Base-by-base conservation (phyloP, 2,888 invertebrate genomes). In the Orthosia incerta region DNA sequence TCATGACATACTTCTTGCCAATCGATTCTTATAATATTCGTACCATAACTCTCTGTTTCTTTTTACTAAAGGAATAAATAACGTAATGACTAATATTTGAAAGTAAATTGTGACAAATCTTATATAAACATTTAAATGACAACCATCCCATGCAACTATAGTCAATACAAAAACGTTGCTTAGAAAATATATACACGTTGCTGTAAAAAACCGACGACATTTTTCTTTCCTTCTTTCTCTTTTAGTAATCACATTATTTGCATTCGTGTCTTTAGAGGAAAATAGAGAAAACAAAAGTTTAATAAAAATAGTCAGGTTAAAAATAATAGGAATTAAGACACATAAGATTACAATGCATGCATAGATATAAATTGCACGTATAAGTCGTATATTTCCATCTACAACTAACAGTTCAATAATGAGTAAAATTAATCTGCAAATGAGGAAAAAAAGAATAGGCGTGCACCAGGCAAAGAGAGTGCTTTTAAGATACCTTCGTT, bases 391-490 rank as follows among this genome's bases (percentile, higher is more conserved):
- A n/a, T 50, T 15, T 26, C 13, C 39, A 15, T 61, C n/a, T n/a
- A 3, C 26, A 20, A 56, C 23, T 11, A 48, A 51, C 18, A 5
- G 3, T 48, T 65, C 56, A 45, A 79, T 56, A 7, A 79, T 16
- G 1, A 73, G 0, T 51, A 77, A 39, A 26, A 65, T 46, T 0
- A 79, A 39, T 53, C 16, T 51, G 26, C 53, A 62, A 50, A 78
- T 31, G 4, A 63, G 1, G 1, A 46, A 13, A 16, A 64, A 15
- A 7, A 16, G 0, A 15, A 53, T 31, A 23, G 81, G 81, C 0
- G 80, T 3, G 0, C 80, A 75, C 79, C 81, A 79, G 0, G 81
- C 69, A 46, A 65, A 80, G 0, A 79, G 7, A n/a, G 18, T 48
- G 18, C 81, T 69, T 31, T 69, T 80, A 4, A 74, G 51, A 48